Evolutionary conservation across 2,888 invertebrate genomes (phyloP).

Genomic region (Prenolepis imparis): DNA sequence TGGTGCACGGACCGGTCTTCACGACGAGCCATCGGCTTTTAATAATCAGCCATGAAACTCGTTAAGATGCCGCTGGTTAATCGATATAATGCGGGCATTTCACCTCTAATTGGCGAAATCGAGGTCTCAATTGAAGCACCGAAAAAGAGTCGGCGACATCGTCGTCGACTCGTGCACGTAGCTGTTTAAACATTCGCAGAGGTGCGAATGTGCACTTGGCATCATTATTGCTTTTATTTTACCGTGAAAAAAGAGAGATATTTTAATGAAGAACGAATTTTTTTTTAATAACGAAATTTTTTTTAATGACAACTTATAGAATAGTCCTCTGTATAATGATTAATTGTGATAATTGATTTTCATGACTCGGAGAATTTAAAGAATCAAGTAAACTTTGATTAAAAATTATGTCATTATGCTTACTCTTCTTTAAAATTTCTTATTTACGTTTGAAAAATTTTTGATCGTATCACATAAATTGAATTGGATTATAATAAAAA

Average conservation of each 20-base stretch:
- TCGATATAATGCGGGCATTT: conserved; percentile 70
- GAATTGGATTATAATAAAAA: background rate
- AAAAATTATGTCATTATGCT: background rate
- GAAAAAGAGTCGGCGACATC: conserved; percentile 34
- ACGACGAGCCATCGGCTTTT: conserved; percentile 76
- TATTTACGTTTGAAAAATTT: background rate
- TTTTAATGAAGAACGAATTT: conserved; percentile 1
- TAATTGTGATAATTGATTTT: background rate
- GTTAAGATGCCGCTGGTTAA: conserved; percentile 77
- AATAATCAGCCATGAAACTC: conserved; percentile 79
- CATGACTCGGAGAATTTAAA: background rate
- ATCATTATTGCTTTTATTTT: conserved; percentile 16
- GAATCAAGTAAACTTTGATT: background rate
- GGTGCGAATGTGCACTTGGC: background rate
- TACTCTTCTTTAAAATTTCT: background rate
- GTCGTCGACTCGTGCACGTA: conserved; percentile 6
- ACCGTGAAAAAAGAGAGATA: background rate
- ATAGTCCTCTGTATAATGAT: background rate
- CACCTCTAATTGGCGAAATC: conserved; percentile 75
- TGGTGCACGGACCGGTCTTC: conserved; percentile 50
- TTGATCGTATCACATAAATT: background rate
- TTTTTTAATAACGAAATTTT: background rate
- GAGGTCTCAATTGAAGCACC: conserved; percentile 71
- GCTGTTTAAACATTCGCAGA: conserved; percentile 5
- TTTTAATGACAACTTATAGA: background rate